Evolutionary conservation across 92 coral and sea anemone genomes (phyloP).

Genomic region (Palythoa grandiflora): DNA sequence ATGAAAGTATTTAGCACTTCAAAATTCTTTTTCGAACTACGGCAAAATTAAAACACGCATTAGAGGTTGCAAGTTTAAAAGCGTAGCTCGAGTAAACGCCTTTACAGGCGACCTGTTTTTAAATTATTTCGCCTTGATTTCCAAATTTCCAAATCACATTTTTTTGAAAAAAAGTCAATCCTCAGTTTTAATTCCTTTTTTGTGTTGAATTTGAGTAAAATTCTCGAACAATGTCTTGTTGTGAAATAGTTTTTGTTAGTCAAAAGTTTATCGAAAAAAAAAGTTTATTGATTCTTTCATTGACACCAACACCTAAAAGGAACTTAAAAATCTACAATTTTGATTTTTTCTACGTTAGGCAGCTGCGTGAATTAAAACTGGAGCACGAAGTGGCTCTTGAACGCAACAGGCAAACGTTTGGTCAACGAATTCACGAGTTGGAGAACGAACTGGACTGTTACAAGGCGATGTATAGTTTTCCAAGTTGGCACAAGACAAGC

Average conservation of each 20-base stretch:
- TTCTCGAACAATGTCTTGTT: too few species aligned
- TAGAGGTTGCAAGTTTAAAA: too few species aligned
- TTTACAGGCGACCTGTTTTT: too few species aligned
- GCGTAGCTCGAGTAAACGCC: too few species aligned
- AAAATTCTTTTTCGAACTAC: too few species aligned
- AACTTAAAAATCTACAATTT: not conserved
- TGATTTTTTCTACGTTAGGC: not conserved
- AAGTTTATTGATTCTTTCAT: not conserved
- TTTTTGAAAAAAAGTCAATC: too few species aligned
- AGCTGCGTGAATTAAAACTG: not conserved
- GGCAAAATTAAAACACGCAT: too few species aligned
- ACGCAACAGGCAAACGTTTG: not conserved
- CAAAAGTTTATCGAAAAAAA: not conserved
- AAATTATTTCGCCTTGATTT: too few species aligned
- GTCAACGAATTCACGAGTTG: constrained; percentile 24
- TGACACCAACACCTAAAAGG: not conserved
- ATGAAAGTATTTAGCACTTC: too few species aligned
- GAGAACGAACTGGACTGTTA: constrained; percentile 6
- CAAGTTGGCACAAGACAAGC: not conserved
- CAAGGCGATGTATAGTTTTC: not conserved
- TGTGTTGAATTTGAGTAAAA: too few species aligned
- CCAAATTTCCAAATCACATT: too few species aligned
- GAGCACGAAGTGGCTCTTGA: constrained; percentile 14
- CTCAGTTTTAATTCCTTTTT: too few species aligned
- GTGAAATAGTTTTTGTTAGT: not conserved